Base-by-base conservation (phyloP, 1,140 invertebrate species). In the Dreissena polymorpha region DNA sequence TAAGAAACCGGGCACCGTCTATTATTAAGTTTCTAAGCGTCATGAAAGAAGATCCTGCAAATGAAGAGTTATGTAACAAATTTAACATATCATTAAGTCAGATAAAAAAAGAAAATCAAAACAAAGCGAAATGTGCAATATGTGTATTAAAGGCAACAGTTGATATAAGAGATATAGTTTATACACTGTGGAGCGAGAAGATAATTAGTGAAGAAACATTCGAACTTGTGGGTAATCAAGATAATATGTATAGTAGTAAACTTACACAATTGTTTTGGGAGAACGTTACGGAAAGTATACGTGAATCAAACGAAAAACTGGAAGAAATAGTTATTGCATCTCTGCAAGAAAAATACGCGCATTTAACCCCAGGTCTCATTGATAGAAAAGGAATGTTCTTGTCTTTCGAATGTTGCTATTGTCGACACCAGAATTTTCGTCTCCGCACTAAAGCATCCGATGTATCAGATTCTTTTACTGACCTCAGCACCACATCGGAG, bases 1-100 rank as follows among this genome's bases (percentile, higher is more conserved):
- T 84, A 14, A 63, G 57, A 72, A 53, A 86, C n/a, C 21, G 82
- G 18, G 89, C 89, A 10, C 83, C 90, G 0, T 69, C 89, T 12
- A 88, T 89, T 74, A 86, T 91, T 71, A 88, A 90, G 60, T 88
- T 89, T 27, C 69, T 91, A 14, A 87, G 86, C 25, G 69, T 78
- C 27, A n/a, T 78, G 0, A 53, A 53, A 55, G 68, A 78, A 49
- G 50, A 78, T 18, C 64, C 57, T 14, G 49, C 76, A 1, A 5
- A 60, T 60, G 21, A 60, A 12, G 21, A 69, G 10, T 60, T 78
- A 39, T 8, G 0, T 29, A 18, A 69, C 50, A 50, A 27, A 29
- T 64, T 78, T 8, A 55, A 78, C n/a, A 39, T 49, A 18, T 53
- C 76, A 18, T 21, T 78, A 16, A 53, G 57, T n/a, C 21, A n/a